Conservation (phyloP, 2,113 vertebrate species). For the Etheostoma cragini region DNA sequence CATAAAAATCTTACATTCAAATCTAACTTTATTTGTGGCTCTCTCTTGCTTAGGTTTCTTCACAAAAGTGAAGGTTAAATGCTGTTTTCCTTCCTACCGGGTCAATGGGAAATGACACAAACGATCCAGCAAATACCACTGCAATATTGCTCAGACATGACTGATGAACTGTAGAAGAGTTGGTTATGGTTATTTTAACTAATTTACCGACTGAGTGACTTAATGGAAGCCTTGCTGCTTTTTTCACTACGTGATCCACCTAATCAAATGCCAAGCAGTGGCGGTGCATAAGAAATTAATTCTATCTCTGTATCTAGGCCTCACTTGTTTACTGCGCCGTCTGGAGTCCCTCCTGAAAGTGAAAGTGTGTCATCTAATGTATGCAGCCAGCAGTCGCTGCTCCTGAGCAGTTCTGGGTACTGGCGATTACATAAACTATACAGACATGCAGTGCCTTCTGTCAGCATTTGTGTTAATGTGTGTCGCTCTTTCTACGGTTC, state of each 20-base stretch:
- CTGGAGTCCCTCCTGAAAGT: conserved; percentile 74
- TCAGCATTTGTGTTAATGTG: conserved; percentile 21
- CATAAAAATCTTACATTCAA: neutral
- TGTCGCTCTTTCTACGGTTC: neutral
- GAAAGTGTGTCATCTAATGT: conserved; percentile 80
- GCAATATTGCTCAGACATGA: neutral
- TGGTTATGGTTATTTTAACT: conserved; percentile 30
- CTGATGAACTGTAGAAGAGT: conserved; percentile 18
- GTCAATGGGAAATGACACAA: conserved; percentile 17
- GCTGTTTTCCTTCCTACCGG: conserved; percentile 12
- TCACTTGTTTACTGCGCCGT: conserved; percentile 71
- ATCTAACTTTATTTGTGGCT: neutral
- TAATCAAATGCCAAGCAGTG: conserved; percentile 24
- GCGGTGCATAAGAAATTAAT: conserved; percentile 21
- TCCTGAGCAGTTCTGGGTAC: conserved; percentile 73
- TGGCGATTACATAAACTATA: conserved; percentile 76
- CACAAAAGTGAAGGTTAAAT: neutral
- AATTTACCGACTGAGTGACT: conserved; percentile 17
- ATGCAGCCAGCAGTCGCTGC: conserved; percentile 72
- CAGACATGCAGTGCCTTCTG: conserved; percentile 62
- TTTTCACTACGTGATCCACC: neutral
- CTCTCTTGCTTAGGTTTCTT: neutral
- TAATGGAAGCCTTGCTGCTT: conserved; percentile 1
- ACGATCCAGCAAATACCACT: conserved; percentile 6
- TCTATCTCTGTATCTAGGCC: conserved; percentile 69